phyloP scores from a whole-genome alignment of 2,113 vertebrate genomes.

The Limnothrissa miodon region DNA sequence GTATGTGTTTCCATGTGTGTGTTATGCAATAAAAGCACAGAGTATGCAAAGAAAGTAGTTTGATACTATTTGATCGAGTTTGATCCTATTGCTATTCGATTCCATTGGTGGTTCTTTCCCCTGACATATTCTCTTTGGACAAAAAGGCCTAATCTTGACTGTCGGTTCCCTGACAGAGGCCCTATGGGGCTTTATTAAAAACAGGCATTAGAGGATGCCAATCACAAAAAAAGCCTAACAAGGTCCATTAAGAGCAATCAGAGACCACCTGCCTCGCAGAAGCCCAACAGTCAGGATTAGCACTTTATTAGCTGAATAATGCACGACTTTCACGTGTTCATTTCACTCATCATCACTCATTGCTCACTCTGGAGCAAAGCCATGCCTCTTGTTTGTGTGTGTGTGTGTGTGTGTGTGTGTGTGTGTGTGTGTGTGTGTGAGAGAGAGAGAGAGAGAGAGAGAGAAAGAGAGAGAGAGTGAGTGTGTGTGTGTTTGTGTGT shows the following conservation, averaged over 20 bases:
- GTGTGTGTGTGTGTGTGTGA: slow-evolving; percentile 10
- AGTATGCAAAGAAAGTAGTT: not conserved
- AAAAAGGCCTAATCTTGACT: not conserved
- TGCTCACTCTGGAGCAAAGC: too few relatives aligned
- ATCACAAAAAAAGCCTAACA: not conserved
- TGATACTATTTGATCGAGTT: not conserved
- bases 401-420: not conserved
- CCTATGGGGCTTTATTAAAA: not conserved
- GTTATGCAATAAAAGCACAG: not conserved
- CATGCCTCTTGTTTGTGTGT: slow-evolving; percentile 8
- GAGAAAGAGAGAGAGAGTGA: not conserved
- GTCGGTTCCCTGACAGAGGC: not conserved
- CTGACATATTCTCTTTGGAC: not conserved
- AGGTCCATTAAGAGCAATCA: slow-evolving; percentile 18
- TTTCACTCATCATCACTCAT: not conserved
- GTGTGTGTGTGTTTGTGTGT: not conserved
- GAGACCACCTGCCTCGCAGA: slow-evolving; percentile 23
- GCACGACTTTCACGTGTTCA: slow-evolving; percentile 8
- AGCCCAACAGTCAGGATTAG: slow-evolving; percentile 32
- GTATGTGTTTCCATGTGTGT: slow-evolving; percentile 26
- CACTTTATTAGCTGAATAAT: slow-evolving; percentile 25
- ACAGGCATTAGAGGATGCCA: not conserved
- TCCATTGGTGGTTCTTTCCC: not conserved
- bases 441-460: not conserved
- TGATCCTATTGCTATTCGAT: not conserved